These are phyloP conservation scores for Drepanosiphum platanoidis DNA, from an alignment of 2,888 invertebrate genomes.

Conservation along the genomic window DNA sequence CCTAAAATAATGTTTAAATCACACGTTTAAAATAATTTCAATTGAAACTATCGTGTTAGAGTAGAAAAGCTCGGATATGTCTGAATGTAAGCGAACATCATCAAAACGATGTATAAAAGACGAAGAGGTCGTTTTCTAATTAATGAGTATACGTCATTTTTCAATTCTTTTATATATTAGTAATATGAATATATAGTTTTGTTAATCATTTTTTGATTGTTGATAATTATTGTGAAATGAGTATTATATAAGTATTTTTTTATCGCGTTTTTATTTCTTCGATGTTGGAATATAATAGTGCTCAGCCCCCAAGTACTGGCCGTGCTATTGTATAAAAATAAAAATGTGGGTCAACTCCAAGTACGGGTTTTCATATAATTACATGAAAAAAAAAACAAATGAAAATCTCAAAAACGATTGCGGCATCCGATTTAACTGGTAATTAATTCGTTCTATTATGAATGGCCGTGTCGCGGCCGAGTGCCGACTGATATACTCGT, in stretches of 20 bases:
- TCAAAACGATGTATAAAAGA: background rate
- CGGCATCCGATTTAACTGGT: background rate
- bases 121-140: background rate
- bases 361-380: background rate
- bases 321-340: background rate
- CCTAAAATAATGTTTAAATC: no score
- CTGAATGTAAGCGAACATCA: no score
- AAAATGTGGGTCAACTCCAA: background rate
- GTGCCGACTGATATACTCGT: background rate
- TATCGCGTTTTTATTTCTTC: background rate
- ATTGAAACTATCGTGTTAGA: no score
- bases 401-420: background rate
- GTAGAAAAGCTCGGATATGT: no score
- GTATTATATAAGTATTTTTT: background rate
- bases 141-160: background rate
- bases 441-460: slow-evolving; percentile 10
- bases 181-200: no score
- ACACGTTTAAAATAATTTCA: no score
- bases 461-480: no score
- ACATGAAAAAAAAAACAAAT: background rate
- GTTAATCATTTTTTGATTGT: background rate
- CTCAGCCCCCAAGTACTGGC: background rate
- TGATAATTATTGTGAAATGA: background rate
- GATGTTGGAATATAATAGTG: background rate
- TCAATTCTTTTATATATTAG: background rate